A percentile compares a stretch with the other conserved stretches of the same genome.
These are phyloP conservation scores for Scrobipalpa atriplicella DNA, from an alignment of 2,888 invertebrate species.

Conservation along the genomic window DNA sequence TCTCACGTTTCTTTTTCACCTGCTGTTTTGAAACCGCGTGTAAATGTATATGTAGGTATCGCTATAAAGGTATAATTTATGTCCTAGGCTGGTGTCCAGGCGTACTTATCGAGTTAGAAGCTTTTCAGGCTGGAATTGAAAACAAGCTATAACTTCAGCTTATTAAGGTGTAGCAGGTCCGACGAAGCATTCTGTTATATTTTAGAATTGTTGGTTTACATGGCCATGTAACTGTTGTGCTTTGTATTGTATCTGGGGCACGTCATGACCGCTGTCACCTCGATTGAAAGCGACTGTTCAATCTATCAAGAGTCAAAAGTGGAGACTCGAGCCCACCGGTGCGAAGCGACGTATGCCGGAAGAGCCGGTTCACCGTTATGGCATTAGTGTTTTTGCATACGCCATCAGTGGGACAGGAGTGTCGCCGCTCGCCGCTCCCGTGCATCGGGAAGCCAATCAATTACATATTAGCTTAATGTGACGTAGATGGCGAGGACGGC, in stretches of 20 bases:
- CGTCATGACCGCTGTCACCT: conserved; percentile 43
- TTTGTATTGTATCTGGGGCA: conserved; percentile 30
- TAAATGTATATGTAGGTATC: background rate
- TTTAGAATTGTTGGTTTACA: conserved; percentile 1
- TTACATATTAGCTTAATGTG: conserved; percentile 81
- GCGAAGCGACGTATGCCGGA: conserved; percentile 58
- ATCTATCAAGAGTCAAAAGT: conserved; percentile 54
- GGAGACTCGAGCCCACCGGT: conserved; percentile 43
- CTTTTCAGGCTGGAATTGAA: background rate
- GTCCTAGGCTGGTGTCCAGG: background rate
- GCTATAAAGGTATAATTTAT: background rate
- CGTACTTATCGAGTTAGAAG: background rate
- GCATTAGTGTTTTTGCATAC: conserved; percentile 78
- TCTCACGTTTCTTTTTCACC: conserved; percentile 25
- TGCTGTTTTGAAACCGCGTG: conserved; percentile 24
- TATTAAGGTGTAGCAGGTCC: background rate
- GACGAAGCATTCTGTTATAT: background rate
- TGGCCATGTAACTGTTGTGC: conserved; percentile 20
- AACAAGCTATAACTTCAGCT: background rate
- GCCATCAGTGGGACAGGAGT: conserved; percentile 74
- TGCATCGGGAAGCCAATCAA: conserved; percentile 75
- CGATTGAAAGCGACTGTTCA: conserved; percentile 54
- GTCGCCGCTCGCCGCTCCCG: conserved; percentile 55
- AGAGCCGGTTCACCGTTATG: conserved; percentile 65
- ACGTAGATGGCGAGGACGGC: conserved; percentile 65